These are phyloP conservation scores for Carposina sasakii DNA, from an alignment of 1,140 invertebrate genomes.

Conservation along the genomic window DNA sequence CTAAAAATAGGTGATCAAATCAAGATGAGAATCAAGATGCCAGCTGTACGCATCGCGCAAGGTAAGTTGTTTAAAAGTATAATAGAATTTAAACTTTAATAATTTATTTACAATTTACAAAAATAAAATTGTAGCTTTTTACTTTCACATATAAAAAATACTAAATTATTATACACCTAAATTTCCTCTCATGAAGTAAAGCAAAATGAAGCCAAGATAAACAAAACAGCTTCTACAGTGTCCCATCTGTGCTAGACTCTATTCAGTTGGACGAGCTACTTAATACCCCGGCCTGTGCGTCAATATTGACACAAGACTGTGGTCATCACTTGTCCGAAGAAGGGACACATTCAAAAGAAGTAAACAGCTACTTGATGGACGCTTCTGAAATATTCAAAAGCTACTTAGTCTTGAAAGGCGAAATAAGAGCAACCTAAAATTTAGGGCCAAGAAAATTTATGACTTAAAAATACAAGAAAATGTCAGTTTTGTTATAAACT, in stretches of 20 bases:
- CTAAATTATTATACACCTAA: too few species aligned
- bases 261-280: slow-evolving; percentile 58
- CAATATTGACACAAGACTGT: slow-evolving; percentile 53
- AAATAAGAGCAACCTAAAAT: too few species aligned
- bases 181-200: too few species aligned
- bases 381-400: slow-evolving; percentile 35
- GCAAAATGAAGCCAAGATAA: slow-evolving; percentile 24
- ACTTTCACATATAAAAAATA: too few species aligned
- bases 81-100: slow-evolving; percentile 14
- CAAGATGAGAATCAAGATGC: slow-evolving; percentile 97
- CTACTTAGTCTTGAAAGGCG: too few species aligned
- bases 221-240: slow-evolving; percentile 23
- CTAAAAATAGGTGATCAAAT: slow-evolving; percentile 72
- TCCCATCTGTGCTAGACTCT: slow-evolving; percentile 34
- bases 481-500: background rate
- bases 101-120: slow-evolving; percentile 11
- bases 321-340: slow-evolving; percentile 55
- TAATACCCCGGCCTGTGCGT: slow-evolving; percentile 43
- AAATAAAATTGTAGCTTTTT: too few species aligned
- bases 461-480: background rate
- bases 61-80: slow-evolving; percentile 76
- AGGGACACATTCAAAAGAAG: slow-evolving; percentile 36
- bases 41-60: slow-evolving; percentile 93
- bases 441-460: background rate
- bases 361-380: slow-evolving; percentile 16